These are phyloP conservation scores for Portunus trituberculatus DNA, from an alignment of 1,140 invertebrate genomes.

Conservation along the genomic window DNA sequence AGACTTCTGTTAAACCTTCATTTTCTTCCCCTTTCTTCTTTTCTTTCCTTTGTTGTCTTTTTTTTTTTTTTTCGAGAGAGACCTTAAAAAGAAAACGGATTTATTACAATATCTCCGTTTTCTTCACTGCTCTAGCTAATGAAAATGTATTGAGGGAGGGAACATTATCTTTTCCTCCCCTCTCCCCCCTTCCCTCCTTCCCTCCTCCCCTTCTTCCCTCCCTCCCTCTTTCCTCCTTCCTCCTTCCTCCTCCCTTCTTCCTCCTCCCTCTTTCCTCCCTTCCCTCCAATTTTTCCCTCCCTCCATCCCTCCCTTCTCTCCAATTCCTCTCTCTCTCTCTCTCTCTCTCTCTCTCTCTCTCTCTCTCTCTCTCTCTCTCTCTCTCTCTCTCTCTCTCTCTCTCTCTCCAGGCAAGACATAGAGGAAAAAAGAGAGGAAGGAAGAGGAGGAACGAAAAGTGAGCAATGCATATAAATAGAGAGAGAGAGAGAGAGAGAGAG, in stretches of 20 bases:
- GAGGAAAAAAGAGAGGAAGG: not conserved
- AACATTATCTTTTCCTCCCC: not conserved
- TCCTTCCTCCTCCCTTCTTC: not conserved
- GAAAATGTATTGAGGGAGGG: not conserved
- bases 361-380: not conserved
- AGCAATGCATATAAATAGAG: too few relatives aligned
- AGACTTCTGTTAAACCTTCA: too few relatives aligned
- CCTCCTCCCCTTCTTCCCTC: not conserved
- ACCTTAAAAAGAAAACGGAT: not conserved
- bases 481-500: too few relatives aligned
- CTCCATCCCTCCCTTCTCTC: not conserved
- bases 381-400: not conserved
- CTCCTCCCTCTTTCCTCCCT: not conserved
- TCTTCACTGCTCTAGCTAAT: not conserved
- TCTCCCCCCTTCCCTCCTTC: not conserved
- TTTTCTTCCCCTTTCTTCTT: not conserved
- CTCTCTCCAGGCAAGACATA: not conserved
- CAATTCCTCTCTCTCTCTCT: not conserved
- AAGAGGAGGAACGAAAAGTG: too few relatives aligned
- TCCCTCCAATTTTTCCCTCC: not conserved
- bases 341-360: not conserved
- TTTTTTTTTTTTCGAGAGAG: not conserved
- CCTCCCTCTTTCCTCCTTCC: not conserved
- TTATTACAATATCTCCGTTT: not conserved
- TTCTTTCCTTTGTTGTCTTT: not conserved